phyloP scores from a whole-genome alignment of 2,113 vertebrate species.

The Phainopepla nitens region DNA sequence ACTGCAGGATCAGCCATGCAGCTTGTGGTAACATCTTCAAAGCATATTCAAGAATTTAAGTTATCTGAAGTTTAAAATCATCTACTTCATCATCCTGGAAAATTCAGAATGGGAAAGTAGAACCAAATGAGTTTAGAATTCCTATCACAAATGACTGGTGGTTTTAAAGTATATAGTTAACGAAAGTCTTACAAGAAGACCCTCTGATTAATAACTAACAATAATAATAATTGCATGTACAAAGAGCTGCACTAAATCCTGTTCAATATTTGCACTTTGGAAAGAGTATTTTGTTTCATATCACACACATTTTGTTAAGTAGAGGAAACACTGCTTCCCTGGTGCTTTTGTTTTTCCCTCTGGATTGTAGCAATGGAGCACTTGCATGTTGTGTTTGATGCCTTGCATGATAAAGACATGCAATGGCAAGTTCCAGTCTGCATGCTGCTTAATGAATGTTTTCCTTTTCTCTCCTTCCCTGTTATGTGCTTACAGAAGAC shows the following conservation, averaged over 20 bases:
- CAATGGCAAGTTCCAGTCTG: conserved; percentile 93
- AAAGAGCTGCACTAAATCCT: background rate
- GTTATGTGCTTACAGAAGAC: conserved; percentile 97
- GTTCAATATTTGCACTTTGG: conserved; percentile 9
- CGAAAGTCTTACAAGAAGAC: background rate
- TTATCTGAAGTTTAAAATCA: background rate
- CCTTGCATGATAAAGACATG: conserved; percentile 97
- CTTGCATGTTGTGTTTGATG: conserved; percentile 96
- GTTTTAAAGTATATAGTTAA: background rate
- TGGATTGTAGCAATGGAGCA: conserved; percentile 76
- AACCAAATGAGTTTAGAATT: background rate
- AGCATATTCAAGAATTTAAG: background rate
- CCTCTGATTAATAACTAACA: background rate
- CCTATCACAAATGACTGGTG: background rate
- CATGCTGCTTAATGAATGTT: conserved; percentile 99
- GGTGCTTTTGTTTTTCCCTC: conserved; percentile 65
- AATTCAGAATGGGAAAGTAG: background rate
- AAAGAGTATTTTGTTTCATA: conserved; percentile 22
- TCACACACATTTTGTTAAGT: conserved; percentile 7
- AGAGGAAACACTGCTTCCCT: conserved; percentile 61
- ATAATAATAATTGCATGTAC: background rate
- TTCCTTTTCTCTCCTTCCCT: conserved; percentile 97
- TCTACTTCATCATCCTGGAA: background rate
- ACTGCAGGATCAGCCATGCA: background rate
- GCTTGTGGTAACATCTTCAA: background rate